Percentiles rank a stretch among this genome's conserved stretches.
These are phyloP conservation scores for Holothuria glaberrima DNA, from an alignment of 35 echinoderm and acorn worm genomes.

Conservation along the genomic window DNA sequence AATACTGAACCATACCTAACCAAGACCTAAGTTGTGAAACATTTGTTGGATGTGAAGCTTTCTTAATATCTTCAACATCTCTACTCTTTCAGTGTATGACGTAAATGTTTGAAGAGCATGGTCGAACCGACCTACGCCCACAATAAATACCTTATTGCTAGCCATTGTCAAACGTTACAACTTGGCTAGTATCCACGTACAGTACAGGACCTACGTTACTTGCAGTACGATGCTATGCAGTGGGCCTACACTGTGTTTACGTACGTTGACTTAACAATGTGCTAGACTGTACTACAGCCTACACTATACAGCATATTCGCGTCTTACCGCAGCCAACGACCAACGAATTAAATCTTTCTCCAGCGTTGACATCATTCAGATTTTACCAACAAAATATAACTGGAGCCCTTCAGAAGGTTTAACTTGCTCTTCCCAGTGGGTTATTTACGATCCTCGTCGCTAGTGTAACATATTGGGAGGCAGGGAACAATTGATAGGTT, in stretches of 20 bases:
- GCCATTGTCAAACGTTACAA: not conserved
- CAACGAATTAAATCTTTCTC: slow-evolving; percentile 39
- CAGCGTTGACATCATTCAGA: slow-evolving; percentile 21
- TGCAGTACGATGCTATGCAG: slow-evolving; percentile 5
- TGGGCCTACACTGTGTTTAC: slow-evolving; percentile 27
- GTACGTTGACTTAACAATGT: not conserved
- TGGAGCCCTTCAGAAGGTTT: not conserved
- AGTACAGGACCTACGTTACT: slow-evolving; percentile 22
- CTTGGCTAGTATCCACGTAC: not conserved
- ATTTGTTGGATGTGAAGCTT: too few relatives aligned
- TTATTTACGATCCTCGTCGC: slow-evolving; percentile 12
- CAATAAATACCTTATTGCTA: slow-evolving; percentile 4
- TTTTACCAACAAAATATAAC: slow-evolving; percentile 3
- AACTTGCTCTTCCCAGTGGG: slow-evolving; percentile 21
- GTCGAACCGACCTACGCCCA: slow-evolving; percentile 8
- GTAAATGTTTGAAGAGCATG: not conserved
- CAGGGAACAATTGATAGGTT: too few relatives aligned
- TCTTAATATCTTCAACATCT: too few relatives aligned
- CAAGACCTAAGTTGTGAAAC: too few relatives aligned
- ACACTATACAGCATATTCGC: slow-evolving; percentile 19
- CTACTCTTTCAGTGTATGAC: slow-evolving; percentile 49
- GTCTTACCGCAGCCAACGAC: slow-evolving; percentile 40
- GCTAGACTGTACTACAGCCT: slow-evolving; percentile 8
- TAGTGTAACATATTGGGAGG: slow-evolving; percentile 26
- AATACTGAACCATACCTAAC: too few relatives aligned